Evolutionary conservation across 2,797 vertebrate genomes (phyloP), one percentile per base, ranked within the genome.

Genomic region (Potorous gilbertii): DNA sequence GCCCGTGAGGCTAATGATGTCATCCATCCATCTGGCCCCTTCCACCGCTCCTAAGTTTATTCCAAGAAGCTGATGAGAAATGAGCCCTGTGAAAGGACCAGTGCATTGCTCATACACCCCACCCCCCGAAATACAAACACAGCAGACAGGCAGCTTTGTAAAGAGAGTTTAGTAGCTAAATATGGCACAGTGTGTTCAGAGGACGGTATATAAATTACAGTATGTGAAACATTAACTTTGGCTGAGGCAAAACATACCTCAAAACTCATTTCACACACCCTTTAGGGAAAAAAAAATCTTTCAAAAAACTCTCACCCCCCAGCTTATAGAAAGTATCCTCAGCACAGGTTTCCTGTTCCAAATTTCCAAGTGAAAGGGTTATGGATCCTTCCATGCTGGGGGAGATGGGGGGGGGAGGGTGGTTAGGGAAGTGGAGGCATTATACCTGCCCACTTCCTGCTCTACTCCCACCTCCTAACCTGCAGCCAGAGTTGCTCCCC

Each of bases 341-440:
- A 90, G 54, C 55, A 91, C 93, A 95, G 94, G 95, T 96, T 98
- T 97, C 95, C 93, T 96, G 95, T 96, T 96, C 74, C 93, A 16
- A 24, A 91, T 89, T 3, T 0, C 54, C 66, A 46, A 3, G 95
- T 92, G n/a, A 81, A 14, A 40, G 3, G 27, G 93, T 55, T 18
- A 54, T 13, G 87, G 81, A 95, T 97, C 96, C 94, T 95, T 95
- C 91, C 8, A 9, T n/a, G 14, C 74, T 81, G 74, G 27, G 29
- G 52, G 13, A 54, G 52, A 90, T 40, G 90, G 52, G 52, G 52
- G n/a, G n/a, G 6, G 62, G 5, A n/a, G 18, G 56, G 46, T 98
- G 98, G 98, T 99, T 99, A 99, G 98, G 99, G 99, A 99, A 98
- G 98, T 99, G 99, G 99, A 99, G 40, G 40, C 9, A 11, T 50